Evolutionary conservation across 2,888 invertebrate species (phyloP).

Genomic region (Sesia bembeciformis): DNA sequence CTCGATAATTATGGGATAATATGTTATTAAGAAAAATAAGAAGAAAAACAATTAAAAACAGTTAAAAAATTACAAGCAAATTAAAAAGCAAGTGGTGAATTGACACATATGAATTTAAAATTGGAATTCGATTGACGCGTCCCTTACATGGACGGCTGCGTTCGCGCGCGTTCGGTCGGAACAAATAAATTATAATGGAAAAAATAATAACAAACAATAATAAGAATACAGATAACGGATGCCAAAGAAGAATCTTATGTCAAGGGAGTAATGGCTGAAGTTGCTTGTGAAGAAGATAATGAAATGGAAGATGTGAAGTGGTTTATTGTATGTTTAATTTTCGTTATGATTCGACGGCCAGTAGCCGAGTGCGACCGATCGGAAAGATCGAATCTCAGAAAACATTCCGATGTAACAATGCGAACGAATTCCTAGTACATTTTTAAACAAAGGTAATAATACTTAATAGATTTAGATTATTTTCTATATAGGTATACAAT

Average conservation of each 20-base stretch:
- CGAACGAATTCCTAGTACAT: constrained; percentile 1
- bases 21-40: neutral
- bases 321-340: constrained; percentile 7
- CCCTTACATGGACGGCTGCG: constrained; percentile 32
- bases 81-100: constrained; percentile 26
- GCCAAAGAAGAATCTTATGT: neutral
- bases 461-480: no score
- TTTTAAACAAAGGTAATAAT: neutral
- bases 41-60: neutral
- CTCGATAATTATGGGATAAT: no score
- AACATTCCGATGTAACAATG: constrained; percentile 51
- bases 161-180: constrained; percentile 42
- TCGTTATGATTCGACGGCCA: constrained; percentile 25
- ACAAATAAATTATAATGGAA: constrained; percentile 38
- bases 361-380: constrained; percentile 53
- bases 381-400: constrained; percentile 54
- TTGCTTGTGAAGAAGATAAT: neutral
- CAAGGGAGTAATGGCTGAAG: neutral
- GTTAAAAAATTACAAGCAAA: constrained; percentile 1
- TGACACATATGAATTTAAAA: constrained; percentile 42
- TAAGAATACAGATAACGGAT: neutral
- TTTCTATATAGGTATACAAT: no score
- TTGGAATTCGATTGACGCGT: constrained; percentile 47
- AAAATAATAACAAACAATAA: constrained; percentile 3
- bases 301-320: neutral